A percentile compares a stretch with the other conserved stretches of the same genome.
These are phyloP conservation scores for Cydia amplana DNA, from an alignment of 1,140 invertebrate genomes.

Conservation along the genomic window DNA sequence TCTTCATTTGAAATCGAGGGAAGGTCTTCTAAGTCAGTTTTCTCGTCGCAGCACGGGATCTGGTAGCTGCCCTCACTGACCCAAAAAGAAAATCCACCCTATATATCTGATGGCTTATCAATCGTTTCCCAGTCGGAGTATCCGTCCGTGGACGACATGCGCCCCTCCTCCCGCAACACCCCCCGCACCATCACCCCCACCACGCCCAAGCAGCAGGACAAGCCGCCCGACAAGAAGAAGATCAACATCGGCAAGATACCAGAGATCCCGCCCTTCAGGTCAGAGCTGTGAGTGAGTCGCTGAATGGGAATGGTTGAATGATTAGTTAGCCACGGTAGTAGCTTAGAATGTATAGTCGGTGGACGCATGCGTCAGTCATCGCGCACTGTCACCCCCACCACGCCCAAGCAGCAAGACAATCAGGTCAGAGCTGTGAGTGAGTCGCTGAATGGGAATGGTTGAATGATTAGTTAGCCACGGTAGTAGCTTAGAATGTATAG, in stretches of 20 bases:
- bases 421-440: neutral
- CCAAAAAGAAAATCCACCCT: no score
- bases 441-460: neutral
- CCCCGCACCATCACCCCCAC: constrained; percentile 57
- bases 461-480: neutral
- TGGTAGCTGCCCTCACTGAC: no score
- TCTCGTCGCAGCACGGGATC: no score
- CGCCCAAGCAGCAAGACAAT: neutral
- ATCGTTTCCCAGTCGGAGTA: constrained; percentile 51
- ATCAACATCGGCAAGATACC: constrained; percentile 68
- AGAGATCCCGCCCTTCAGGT: constrained; percentile 75
- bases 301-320: constrained; percentile 22
- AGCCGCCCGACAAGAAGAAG: constrained; percentile 50
- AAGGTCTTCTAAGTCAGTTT: no score
- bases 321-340: neutral
- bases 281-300: constrained; percentile 37
- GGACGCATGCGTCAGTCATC: no score
- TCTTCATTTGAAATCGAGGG: no score
- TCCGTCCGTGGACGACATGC: constrained; percentile 59
- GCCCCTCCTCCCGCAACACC: constrained; percentile 42
- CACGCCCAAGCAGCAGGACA: constrained; percentile 56
- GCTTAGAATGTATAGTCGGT: neutral
- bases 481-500: no score
- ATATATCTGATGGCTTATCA: no score
- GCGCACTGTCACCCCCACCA: neutral